Evolutionary conservation across 2,888 invertebrate genomes (phyloP), one percentile per base, ranked within the genome.

Genomic region (Agrotis ipsilon): DNA sequence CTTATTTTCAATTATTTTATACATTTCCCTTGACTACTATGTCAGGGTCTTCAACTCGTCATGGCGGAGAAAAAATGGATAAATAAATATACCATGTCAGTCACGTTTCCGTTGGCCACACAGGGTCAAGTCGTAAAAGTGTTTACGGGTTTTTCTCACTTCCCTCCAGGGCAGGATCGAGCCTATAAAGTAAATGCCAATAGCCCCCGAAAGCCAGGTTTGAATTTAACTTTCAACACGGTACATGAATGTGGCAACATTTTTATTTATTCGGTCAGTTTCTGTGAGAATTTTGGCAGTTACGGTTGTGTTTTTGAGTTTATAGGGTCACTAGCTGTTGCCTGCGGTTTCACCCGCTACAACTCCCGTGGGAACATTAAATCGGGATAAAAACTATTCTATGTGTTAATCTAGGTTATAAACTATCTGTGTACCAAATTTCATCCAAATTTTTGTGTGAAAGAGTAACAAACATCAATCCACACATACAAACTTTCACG

Each of bases 111-210:
- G 61, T 72, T 77, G 84, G 86, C 81, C 84, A 84, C 85, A 84
- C 82, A 86, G 86, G 86, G 86, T 80, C 77, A 77, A 81, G 82
- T 85, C 88, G 87, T 90, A 89, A 90, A 90, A 75, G 75, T 85
- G 87, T 91, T 91, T 90, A 91, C 75, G 63, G 82, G 78, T 81
- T 86, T 84, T 86, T 79, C 81, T 80, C 86, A 87, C 86, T 87
- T 83, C 75, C 78, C 81, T 83, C 78, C 77, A 81, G 84, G 78
- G 81, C 82, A 66, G 80, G 77, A 82, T 83, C 81, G 63, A 51
- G 72, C 78, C 72, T 45, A 84, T 90, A 89, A 89, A 89, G 86
- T 88, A 87, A 89, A 90, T 86, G 89, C 84, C 88, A 86, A 88
- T 88, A 87, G 85, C 83, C 78, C 71, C 82, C 75, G 75, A 79